A percentile compares a stretch with the other conserved stretches of the same genome.
phyloP scores from a whole-genome alignment of 2,888 invertebrate species.

The Isotomurus palustris region DNA sequence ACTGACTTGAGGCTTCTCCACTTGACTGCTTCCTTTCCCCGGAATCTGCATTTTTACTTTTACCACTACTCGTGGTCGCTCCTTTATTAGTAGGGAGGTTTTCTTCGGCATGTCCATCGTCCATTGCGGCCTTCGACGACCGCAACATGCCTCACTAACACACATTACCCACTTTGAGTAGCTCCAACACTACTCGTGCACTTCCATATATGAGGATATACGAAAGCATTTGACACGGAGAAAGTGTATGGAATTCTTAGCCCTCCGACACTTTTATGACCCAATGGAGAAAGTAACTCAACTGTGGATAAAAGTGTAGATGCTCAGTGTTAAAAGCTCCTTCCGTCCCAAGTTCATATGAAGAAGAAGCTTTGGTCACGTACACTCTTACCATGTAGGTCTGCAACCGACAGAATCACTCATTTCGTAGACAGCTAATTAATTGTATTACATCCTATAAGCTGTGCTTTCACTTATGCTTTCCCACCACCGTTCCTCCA shows the following conservation, averaged over 20 bases:
- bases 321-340: too few species aligned
- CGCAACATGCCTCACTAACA: constrained; percentile 46
- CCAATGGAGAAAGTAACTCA: too few species aligned
- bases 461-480: background rate
- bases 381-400: too few species aligned
- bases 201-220: too few species aligned
- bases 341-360: too few species aligned
- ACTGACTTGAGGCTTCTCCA: too few species aligned
- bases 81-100: too few species aligned
- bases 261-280: too few species aligned
- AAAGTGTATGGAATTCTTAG: too few species aligned
- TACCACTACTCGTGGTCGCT: background rate
- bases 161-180: constrained; percentile 42
- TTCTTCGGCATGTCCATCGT: constrained; percentile 27
- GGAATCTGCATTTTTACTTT: background rate
- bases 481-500: background rate
- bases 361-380: too few species aligned
- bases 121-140: constrained; percentile 46
- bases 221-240: too few species aligned
- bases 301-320: too few species aligned
- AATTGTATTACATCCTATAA: constrained; percentile 3
- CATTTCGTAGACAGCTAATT: constrained; percentile 12
- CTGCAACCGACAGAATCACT: constrained; percentile 7
- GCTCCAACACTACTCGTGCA: constrained; percentile 20
- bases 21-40: background rate